Base-by-base conservation (phyloP, 2,888 invertebrate genomes). In the Crepidodera aurea region DNA sequence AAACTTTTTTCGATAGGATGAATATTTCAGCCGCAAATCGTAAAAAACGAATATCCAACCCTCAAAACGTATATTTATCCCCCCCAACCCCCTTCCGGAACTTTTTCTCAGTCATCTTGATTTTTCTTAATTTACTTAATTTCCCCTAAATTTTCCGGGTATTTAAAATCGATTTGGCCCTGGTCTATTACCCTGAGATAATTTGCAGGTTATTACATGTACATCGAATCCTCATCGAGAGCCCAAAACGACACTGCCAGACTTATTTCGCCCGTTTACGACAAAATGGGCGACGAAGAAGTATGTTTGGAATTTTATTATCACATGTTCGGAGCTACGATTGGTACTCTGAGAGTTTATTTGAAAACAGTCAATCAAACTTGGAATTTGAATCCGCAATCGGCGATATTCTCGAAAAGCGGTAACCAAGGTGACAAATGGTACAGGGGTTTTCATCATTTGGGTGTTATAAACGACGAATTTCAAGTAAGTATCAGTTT, bases 141-240 rank as follows among this genome's bases (percentile, higher is more conserved):
- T n/a, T n/a, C n/a, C n/a, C n/a, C n/a, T n/a, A n/a, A n/a, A n/a
- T n/a, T n/a, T n/a, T n/a, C n/a, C n/a, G n/a, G n/a, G n/a, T n/a
- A n/a, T n/a, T n/a, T n/a, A n/a, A n/a, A n/a, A n/a, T n/a, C n/a
- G n/a, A n/a, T n/a, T n/a, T n/a, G n/a, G n/a, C n/a, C n/a, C n/a
- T n/a, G n/a, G n/a, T n/a, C n/a, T n/a, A n/a, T n/a, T n/a, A n/a
- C n/a, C n/a, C n/a, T n/a, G n/a, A n/a, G n/a, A n/a, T n/a, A n/a
- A n/a, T n/a, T 22, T 22, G 22, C 19, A 86, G 93, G 93, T 0
- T 86, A 90, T 73, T 96, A 92, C 78, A 88, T 96, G 86, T 91
- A 91, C 71, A 88, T 94, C 65, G 94, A 95, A 75, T 88, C 92
- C 12, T 87, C 91, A 0, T 83, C 86, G 0, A 81, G 86, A 10